Evolutionary conservation across 2,888 invertebrate genomes (phyloP).

Genomic region (Cheilosia urbana): DNA sequence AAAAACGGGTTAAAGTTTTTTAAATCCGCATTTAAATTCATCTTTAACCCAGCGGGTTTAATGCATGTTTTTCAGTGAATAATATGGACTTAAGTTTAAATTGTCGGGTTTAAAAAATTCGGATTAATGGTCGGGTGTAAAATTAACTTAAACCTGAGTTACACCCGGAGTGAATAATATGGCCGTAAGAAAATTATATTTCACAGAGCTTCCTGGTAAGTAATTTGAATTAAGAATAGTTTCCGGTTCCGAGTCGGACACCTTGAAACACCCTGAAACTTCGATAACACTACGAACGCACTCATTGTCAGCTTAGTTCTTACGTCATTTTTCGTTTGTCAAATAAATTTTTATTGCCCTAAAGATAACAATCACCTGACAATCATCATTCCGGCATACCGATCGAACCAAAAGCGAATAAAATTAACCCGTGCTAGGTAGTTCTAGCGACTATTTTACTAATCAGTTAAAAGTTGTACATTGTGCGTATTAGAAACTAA

Average conservation of each 20-base stretch:
- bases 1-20: too few relatives aligned
- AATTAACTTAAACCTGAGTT: too few relatives aligned
- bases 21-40: too few relatives aligned
- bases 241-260: too few relatives aligned
- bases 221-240: background rate
- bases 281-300: background rate
- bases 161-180: too few relatives aligned
- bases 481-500: conserved; percentile 10
- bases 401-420: background rate
- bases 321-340: conserved; percentile 1
- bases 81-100: too few relatives aligned
- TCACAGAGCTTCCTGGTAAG: background rate
- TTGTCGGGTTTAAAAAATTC: too few relatives aligned
- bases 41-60: too few relatives aligned
- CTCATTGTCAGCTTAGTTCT: background rate
- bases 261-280: too few relatives aligned
- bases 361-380: background rate
- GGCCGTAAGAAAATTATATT: too few relatives aligned
- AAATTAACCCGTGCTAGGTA: background rate
- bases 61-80: too few relatives aligned
- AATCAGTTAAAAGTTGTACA: conserved; percentile 1
- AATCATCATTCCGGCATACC: background rate
- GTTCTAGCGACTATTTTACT: background rate
- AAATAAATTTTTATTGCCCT: background rate
- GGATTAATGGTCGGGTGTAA: too few relatives aligned